Conservation (phyloP, 2,797 vertebrate genomes). For the Adelosebastes latens region DNA sequence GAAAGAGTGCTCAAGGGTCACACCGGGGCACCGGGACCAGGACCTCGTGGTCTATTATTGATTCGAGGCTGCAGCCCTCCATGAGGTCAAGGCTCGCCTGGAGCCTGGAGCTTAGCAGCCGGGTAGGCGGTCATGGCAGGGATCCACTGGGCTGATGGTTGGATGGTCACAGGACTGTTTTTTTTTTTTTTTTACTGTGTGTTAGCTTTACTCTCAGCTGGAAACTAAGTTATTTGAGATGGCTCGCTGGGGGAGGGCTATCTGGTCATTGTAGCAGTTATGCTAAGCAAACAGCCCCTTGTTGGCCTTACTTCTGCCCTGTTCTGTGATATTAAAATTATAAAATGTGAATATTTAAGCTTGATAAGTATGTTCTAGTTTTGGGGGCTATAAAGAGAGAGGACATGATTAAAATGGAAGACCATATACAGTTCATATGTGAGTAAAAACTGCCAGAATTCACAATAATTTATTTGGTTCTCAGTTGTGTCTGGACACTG, state of each 20-base stretch:
- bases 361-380: background rate
- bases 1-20: background rate
- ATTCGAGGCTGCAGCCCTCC: slow-evolving; percentile 37
- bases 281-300: background rate
- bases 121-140: background rate
- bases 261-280: background rate
- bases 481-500: background rate
- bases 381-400: background rate
- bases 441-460: background rate
- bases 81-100: slow-evolving; percentile 39
- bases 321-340: background rate
- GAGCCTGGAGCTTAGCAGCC: slow-evolving; percentile 11
- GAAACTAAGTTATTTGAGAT: background rate
- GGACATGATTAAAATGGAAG: background rate
- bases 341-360: background rate
- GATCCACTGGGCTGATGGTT: slow-evolving; percentile 2
- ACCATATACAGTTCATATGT: background rate
- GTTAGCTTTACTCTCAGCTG: background rate
- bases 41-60: slow-evolving; percentile 49
- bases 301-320: background rate
- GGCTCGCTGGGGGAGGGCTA: background rate
- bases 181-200: background rate
- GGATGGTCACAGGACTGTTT: slow-evolving; percentile 3
- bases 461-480: background rate
- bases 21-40: slow-evolving; percentile 14